Conservation (phyloP, 1,140 invertebrate species). For the Ips nitidus region DNA sequence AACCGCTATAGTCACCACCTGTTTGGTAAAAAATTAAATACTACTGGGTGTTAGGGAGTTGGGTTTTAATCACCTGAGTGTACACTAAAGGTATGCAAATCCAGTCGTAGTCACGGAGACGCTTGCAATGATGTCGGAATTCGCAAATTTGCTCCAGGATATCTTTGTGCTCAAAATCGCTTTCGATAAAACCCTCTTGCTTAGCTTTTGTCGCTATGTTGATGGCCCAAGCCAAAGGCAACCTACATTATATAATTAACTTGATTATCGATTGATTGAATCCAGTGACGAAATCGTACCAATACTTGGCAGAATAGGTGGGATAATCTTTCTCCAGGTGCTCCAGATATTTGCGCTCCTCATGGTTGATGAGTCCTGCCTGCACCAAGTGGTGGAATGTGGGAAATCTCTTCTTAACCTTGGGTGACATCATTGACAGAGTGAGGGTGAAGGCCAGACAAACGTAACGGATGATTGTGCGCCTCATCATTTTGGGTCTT, state of each 20-base stretch:
- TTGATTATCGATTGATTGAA: background rate
- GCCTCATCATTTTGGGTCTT: conserved; percentile 80
- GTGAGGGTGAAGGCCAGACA: conserved; percentile 82
- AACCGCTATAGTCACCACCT: conserved; percentile 68
- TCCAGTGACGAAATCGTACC: conserved; percentile 54
- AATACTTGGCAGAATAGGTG: conserved; percentile 86
- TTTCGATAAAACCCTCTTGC: conserved; percentile 70
- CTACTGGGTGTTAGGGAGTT: background rate
- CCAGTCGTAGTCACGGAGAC: conserved; percentile 81
- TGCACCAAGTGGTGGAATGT: conserved; percentile 87
- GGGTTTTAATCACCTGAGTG: conserved; percentile 65
- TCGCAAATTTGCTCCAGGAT: conserved; percentile 68
- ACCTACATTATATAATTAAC: conserved; percentile 35
- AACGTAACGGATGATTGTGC: conserved; percentile 82
- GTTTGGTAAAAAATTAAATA: background rate
- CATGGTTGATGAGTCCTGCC: conserved; percentile 80
- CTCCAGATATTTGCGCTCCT: conserved; percentile 80
- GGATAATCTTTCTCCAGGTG: conserved; percentile 81
- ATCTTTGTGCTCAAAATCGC: conserved; percentile 71
- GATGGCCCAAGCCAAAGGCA: conserved; percentile 76
- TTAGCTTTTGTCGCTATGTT: conserved; percentile 66
- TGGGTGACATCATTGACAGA: conserved; percentile 79
- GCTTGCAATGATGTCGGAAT: conserved; percentile 68
- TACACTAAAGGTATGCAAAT: conserved; percentile 84
- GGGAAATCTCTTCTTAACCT: conserved; percentile 90